Evolutionary conservation across 2,113 vertebrate species (phyloP), one percentile per base, ranked within the genome.

Genomic region (Ammodytes dubius): DNA sequence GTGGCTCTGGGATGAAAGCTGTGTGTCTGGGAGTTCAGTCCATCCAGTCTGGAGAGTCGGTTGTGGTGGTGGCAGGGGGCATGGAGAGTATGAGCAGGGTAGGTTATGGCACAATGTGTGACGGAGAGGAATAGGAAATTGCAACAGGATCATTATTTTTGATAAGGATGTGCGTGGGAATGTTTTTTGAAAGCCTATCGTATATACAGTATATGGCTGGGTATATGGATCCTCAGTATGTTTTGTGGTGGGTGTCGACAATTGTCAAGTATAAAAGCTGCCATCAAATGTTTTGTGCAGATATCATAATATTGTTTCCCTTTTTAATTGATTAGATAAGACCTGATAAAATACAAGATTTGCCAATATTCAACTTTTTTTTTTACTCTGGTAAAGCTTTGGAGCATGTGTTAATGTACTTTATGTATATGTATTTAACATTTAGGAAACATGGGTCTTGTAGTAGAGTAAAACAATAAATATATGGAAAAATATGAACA

Each of bases 81-180:
- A 99, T 99, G 98, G 98, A 99, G 82, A 99, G 89, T 40, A 99
- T 99, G 98, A 99, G 98, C 94, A 96, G 94, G 96, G 98, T 99
- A 87, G 88, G 92, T 50, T 4, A 4, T 2, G 1, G 52, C 8
- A 61, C 19, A 27, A 6, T 12, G 5, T 7, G 8, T 2, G 5
- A 37, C 46, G 7, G 4, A n/a, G 19, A 8, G 6, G 19, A 17
- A 67, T 13, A 53, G 52, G 6, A 76, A 50, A 39, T 3, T 39
- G 2, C 35, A 49, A 40, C 63, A 8, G 0, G 5, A 65, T 74
- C 64, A 37, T 17, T 27, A 27, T 27, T 27, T 68, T 58, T 19
- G 68, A 57, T 46, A 17, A 43, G 6, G 6, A 4, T 13, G 3
- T 10, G 3, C 45, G n/a, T 64, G 7, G 46, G 19, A 3, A 35